Base-by-base conservation (phyloP, 2,888 invertebrate species). In the Syritta pipiens region DNA sequence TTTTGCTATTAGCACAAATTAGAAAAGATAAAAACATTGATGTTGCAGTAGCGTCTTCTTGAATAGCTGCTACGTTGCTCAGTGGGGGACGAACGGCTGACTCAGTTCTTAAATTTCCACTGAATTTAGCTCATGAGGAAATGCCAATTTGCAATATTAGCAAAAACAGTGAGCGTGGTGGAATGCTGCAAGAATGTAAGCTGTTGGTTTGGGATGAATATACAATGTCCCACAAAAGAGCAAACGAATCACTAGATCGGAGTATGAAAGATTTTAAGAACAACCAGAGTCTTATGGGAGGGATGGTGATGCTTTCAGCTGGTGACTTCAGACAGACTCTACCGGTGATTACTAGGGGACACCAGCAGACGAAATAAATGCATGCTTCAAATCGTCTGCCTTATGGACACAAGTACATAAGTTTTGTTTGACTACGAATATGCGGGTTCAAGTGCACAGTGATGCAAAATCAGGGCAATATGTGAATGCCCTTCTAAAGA, bases 161-260 rank as follows among this genome's bases (percentile, higher is more conserved):
- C 35, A 63, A 57, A 53, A 44, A 48, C 28, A 32, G 46, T 19
- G n/a, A 19, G 7, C 51, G 59, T 6, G 49, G 40, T 1, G 4
- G 14, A 49, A 7, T 67, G 30, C 42, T 74, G 10, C 53, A 63
- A 26, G 24, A 74, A 19, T 46, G 48, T 10, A 46, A 35, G 48
- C 28, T 65, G 12, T 35, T 74, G 24, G 51, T 65, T 4, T 57
- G 49, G 65, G 55, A 57, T 44, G 65, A 74, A 32, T 42, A 49
- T 44, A 60, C 59, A 5, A 75, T 69, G 57, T 74, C 63, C 37
- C 62, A 74, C 63, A 72, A 69, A 26, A 4, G 26, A 9, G 32
- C 20, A 14, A 32, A 35, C 1, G 55, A 35, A 4, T 12, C 37
- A 37, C 37, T 37, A 37, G 37, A 37, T 1, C 37, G 17, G 3